phyloP scores from a whole-genome alignment of 2,888 invertebrate species.

The Volucella inflata region DNA sequence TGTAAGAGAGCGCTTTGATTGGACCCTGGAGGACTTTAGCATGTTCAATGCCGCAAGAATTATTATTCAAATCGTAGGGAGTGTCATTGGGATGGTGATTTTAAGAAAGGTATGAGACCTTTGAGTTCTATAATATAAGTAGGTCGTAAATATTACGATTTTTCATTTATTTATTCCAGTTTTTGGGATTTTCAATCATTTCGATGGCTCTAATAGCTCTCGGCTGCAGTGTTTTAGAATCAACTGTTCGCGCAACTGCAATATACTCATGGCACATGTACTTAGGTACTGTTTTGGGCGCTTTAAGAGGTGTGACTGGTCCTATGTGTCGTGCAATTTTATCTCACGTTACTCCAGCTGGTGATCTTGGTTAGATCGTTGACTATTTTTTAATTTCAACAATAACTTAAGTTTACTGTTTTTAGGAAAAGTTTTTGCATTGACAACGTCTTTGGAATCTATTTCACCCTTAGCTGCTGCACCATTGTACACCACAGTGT shows the following conservation, averaged over 20 bases:
- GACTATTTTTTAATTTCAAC: not conserved
- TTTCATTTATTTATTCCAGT: conserved; percentile 62
- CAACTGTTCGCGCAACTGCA: conserved; percentile 82
- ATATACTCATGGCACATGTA: conserved; percentile 81
- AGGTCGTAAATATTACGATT: not conserved
- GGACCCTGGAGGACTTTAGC: conserved; percentile 82
- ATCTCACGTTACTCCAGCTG: conserved; percentile 81
- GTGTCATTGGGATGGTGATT: conserved; percentile 86
- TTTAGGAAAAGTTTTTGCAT: conserved; percentile 87
- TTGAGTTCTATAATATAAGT: too few relatives aligned
- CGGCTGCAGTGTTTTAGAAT: conserved; percentile 81
- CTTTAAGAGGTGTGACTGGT: conserved; percentile 81
- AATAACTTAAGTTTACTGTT: conserved; percentile 15
- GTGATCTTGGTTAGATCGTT: conserved; percentile 82
- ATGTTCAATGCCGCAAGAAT: conserved; percentile 84
- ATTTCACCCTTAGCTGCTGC: conserved; percentile 86
- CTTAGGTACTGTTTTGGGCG: conserved; percentile 80
- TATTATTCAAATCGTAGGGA: conserved; percentile 85
- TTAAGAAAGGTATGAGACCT: conserved; percentile 83
- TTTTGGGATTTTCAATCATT: conserved; percentile 81
- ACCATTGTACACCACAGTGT: conserved; percentile 87
- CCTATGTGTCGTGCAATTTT: conserved; percentile 83
- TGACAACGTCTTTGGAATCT: conserved; percentile 88
- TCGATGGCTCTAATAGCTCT: conserved; percentile 81
- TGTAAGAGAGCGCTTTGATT: conserved; percentile 81